phyloP scores from a whole-genome alignment of 2,113 vertebrate genomes.

The Pituophis catenifer region DNA sequence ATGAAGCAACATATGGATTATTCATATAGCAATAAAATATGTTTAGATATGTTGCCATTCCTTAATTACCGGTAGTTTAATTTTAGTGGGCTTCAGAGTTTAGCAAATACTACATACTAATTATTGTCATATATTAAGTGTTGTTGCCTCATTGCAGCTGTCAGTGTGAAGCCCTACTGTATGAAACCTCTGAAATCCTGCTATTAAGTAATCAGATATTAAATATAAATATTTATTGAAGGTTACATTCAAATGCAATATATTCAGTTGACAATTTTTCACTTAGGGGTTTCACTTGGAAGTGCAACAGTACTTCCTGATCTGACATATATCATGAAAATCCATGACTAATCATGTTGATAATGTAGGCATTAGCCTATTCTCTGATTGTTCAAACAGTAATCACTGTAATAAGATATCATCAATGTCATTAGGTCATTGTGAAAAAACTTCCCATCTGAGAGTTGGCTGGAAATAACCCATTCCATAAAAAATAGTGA shows the following conservation, averaged over 20 bases:
- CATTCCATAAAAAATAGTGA: background rate
- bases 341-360: background rate
- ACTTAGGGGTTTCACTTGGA: background rate
- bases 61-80: background rate
- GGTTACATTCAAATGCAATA: background rate
- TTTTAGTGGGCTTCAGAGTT: background rate
- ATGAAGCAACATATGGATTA: background rate
- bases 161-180: background rate
- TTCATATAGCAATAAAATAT: background rate
- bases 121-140: background rate
- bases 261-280: background rate
- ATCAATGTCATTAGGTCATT: background rate
- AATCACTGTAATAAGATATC: background rate
- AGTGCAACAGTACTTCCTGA: background rate
- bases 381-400: background rate
- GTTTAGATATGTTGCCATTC: background rate
- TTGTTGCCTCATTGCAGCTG: background rate
- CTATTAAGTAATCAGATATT: background rate
- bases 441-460: background rate
- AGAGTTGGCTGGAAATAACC: background rate
- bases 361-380: background rate
- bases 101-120: background rate
- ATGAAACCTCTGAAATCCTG: background rate
- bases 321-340: background rate
- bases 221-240: background rate